phyloP scores from a whole-genome alignment of 2,888 invertebrate species.

The Drosophila anomalata region DNA sequence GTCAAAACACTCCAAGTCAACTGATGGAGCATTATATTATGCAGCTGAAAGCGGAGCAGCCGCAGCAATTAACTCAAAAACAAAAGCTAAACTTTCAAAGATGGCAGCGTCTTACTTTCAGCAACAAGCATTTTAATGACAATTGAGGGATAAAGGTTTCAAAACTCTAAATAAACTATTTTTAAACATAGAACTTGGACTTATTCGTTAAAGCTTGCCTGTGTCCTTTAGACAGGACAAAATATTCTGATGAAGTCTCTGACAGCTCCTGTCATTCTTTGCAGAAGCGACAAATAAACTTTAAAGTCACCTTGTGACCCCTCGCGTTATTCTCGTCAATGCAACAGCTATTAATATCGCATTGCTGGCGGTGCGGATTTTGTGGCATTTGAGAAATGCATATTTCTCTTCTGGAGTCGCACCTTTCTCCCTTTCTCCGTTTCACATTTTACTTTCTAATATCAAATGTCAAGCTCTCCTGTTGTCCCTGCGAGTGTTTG shows the following conservation, averaged over 20 bases:
- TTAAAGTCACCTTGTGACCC: constrained; percentile 16
- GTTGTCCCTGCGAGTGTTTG: constrained; percentile 44
- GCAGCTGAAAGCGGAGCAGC: constrained; percentile 55
- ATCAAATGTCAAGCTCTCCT: constrained; percentile 57
- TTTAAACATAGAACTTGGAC: too few species aligned
- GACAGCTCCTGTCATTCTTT: constrained; percentile 59
- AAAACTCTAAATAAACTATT: background rate
- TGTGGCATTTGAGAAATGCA: constrained; percentile 65
- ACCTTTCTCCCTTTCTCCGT: constrained; percentile 2
- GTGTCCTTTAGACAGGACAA: constrained; percentile 52
- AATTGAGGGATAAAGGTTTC: background rate
- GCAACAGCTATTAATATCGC: constrained; percentile 74
- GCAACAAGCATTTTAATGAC: background rate
- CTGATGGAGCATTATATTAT: constrained; percentile 65
- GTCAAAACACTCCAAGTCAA: constrained; percentile 54
- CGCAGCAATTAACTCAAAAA: constrained; percentile 6
- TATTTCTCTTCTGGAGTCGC: background rate
- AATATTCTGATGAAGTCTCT: constrained; percentile 56
- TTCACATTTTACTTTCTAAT: constrained; percentile 49
- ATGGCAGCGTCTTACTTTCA: constrained; percentile 56
- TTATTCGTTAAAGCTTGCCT: constrained; percentile 14
- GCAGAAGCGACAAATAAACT: constrained; percentile 39
- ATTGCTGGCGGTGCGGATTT: constrained; percentile 68
- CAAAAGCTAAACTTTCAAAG: constrained; percentile 46
- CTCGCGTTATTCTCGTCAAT: constrained; percentile 39